Evolutionary conservation across 2,113 vertebrate genomes (phyloP).

Genomic region (Caranx ignobilis): DNA sequence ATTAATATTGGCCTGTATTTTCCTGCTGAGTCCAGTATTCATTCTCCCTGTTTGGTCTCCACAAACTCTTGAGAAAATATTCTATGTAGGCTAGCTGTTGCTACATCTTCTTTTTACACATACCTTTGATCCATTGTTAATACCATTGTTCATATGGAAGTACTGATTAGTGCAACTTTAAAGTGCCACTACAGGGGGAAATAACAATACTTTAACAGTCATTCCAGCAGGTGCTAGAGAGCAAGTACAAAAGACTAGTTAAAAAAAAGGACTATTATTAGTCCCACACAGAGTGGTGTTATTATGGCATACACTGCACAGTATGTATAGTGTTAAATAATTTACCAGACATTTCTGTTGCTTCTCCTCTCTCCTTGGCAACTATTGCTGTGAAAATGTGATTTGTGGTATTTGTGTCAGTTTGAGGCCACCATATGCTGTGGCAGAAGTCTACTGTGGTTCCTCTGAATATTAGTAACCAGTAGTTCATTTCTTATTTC

Average conservation of each 20-base stretch:
- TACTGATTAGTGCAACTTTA: background rate
- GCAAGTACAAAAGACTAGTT: background rate
- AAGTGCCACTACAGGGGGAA: background rate
- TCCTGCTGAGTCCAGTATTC: too few relatives aligned
- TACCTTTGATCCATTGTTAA: too few relatives aligned
- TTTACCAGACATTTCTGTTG: slow-evolving; percentile 4
- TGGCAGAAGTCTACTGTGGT: slow-evolving; percentile 42
- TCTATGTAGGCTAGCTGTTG: too few relatives aligned
- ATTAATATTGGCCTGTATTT: too few relatives aligned
- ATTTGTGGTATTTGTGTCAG: slow-evolving; percentile 55
- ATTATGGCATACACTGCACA: background rate
- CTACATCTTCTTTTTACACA: too few relatives aligned
- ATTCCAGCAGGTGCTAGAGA: too few relatives aligned
- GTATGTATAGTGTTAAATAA: slow-evolving; percentile 4
- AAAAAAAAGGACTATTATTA: background rate
- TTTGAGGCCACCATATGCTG: slow-evolving; percentile 62
- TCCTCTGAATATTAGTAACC: slow-evolving; percentile 19
- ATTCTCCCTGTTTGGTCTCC: too few relatives aligned
- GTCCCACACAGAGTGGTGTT: background rate
- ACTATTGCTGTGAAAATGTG: slow-evolving; percentile 24
- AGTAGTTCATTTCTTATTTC: slow-evolving; percentile 17
- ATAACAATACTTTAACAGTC: background rate
- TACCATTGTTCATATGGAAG: too few relatives aligned
- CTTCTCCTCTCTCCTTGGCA: slow-evolving; percentile 19
- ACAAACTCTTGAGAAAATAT: too few relatives aligned